A percentile compares a stretch with the other conserved stretches of the same genome.
Evolutionary conservation across 1,140 invertebrate species (phyloP).

Genomic region (Panagrolaimus sp.): DNA sequence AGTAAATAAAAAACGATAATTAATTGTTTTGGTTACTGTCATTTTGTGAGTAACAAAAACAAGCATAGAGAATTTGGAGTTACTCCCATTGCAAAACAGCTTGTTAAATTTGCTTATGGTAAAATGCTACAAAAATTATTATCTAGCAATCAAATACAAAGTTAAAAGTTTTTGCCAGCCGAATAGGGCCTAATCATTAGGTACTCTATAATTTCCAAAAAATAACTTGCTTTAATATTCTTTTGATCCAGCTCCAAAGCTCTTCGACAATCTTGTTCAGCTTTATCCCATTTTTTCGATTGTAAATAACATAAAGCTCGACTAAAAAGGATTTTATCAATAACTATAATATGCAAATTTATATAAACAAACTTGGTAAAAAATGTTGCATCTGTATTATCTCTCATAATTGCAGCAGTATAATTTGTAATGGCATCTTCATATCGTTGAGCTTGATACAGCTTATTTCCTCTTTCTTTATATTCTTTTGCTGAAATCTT

Average conservation of each 20-base stretch:
- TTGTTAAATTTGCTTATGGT: too few species aligned
- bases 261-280: conserved; percentile 49
- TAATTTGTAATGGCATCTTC: conserved; percentile 50
- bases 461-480: conserved; percentile 42
- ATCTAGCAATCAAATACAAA: too few species aligned
- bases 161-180: too few species aligned
- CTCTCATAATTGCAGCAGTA: conserved; percentile 46
- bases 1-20: too few species aligned
- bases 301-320: conserved; percentile 25
- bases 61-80: too few species aligned
- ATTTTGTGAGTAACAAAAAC: too few species aligned
- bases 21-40: too few species aligned
- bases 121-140: too few species aligned
- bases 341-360: conserved; percentile 26
- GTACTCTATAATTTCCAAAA: too few species aligned
- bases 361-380: conserved; percentile 50
- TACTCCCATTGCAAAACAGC: too few species aligned
- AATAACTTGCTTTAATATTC: conserved; percentile 48
- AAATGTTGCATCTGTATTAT: conserved; percentile 31
- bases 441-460: conserved; percentile 37
- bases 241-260: conserved; percentile 50
- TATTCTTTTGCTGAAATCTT: conserved; percentile 27
- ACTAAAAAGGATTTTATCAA: conserved; percentile 3
- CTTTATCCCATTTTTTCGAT: conserved; percentile 49
- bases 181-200: too few species aligned